Evolutionary conservation across 2,113 vertebrate genomes (phyloP), one percentile per base, ranked within the genome.

Genomic region (Muntiacus muntjak): DNA sequence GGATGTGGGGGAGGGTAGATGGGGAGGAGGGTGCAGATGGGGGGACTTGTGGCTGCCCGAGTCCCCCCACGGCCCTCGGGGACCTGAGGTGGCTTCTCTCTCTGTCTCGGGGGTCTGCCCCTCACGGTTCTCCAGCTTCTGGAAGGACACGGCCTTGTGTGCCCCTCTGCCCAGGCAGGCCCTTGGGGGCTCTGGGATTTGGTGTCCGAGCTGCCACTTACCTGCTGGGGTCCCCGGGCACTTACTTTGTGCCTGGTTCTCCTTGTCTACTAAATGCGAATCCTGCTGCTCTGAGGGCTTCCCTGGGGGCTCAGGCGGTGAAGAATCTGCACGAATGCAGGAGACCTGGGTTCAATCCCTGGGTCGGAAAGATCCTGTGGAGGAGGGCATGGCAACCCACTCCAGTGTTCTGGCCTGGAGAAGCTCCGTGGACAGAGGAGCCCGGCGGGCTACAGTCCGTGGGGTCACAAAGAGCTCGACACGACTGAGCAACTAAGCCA

Each of bases 31-130:
- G 50, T 28, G 40, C 23, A 5, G 58, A 43, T 2, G 30, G 13
- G 28, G n/a, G 15, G 15, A 30, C 36, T 33, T n/a, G 47, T 3
- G 78, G 58, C 30, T n/a, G 12, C 28, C 28, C 0, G 0, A 25
- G 45, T 4, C 7, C n/a, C 12, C 36, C 36, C 36, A 36, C 36
- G 12, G 28, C 52, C 0, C 62, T 12, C 1, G 0, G 50, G 67
- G 33, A 43, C 55, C 40, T 7, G 54, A 10, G 43, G 40, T 26
- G 1, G 67, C 67, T 85, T 52, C 55, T 74, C 8, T 83, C 54
- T 33, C 43, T 8, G 54, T 33, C 45, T 15, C 10, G 3, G 82
- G 15, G 33, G 26, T n/a, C 55, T 8, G 30, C 45, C 17, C 21
- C 13, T 33, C 36, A 8, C 5, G 10, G 23, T 16, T 58, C 23